Conservation (phyloP, 2,113 vertebrate genomes). For the Anolis sagrei region DNA sequence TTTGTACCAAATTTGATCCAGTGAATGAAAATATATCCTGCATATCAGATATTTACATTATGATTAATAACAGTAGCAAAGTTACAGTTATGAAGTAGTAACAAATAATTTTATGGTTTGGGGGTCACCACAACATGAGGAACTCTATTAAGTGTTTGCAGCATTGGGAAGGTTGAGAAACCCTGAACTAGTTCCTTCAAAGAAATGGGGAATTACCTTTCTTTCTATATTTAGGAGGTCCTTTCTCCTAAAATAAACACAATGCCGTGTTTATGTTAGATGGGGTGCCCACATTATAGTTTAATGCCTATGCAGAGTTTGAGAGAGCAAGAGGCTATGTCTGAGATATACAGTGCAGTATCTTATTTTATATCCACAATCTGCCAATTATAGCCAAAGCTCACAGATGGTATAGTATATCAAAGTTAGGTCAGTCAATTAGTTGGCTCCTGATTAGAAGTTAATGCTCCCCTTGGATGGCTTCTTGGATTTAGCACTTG, state of each 20-base stretch:
- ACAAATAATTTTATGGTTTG: too few relatives aligned
- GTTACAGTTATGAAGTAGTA: too few relatives aligned
- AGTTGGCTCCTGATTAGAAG: constrained; percentile 63
- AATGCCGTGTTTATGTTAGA: constrained; percentile 30
- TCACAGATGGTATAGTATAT: constrained; percentile 69
- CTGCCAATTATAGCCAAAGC: constrained; percentile 67
- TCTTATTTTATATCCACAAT: constrained; percentile 54
- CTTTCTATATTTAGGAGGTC: too few relatives aligned
- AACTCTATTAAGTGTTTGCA: too few relatives aligned
- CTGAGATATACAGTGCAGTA: constrained; percentile 1
- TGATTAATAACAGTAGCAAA: too few relatives aligned
- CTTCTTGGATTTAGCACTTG: constrained; percentile 43
- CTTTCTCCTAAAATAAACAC: constrained; percentile 28
- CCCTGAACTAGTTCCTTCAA: too few relatives aligned
- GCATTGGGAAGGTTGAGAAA: too few relatives aligned
- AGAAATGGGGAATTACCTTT: too few relatives aligned
- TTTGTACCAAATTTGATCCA: too few relatives aligned
- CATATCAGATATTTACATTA: too few relatives aligned
- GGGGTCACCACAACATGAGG: too few relatives aligned
- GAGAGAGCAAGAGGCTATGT: background rate
- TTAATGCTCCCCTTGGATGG: constrained; percentile 51
- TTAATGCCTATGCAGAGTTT: constrained; percentile 13
- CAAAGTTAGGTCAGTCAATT: constrained; percentile 66
- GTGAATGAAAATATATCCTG: too few relatives aligned
- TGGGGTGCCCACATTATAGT: constrained; percentile 46